phyloP scores from a whole-genome alignment of 1,140 invertebrate genomes.

The Pantala flavescens region DNA sequence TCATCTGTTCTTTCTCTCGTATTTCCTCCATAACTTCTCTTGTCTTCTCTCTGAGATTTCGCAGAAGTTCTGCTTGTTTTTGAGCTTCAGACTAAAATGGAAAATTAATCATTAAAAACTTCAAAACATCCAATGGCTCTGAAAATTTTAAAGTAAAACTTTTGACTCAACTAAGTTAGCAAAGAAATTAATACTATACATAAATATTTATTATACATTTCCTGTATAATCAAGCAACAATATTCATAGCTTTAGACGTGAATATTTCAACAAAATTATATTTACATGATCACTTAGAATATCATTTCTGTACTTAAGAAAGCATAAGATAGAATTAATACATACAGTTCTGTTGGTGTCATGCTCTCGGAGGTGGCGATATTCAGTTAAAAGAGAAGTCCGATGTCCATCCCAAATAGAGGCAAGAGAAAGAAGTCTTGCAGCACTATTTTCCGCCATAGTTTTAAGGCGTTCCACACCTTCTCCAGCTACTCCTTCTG shows the following conservation, averaged over 20 bases:
- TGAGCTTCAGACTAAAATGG: conserved; percentile 37
- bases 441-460: conserved; percentile 46
- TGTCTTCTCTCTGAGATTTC: conserved; percentile 36
- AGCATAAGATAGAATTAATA: conserved; percentile 19
- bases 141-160: no score
- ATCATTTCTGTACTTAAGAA: no score
- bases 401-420: conserved; percentile 60
- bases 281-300: no score
- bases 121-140: no score
- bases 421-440: conserved; percentile 48
- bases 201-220: no score
- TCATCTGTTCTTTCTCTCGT: conserved; percentile 38
- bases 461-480: conserved; percentile 52
- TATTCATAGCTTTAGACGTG: no score
- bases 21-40: conserved; percentile 41
- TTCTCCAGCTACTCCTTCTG: conserved; percentile 35
- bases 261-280: no score
- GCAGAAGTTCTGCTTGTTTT: conserved; percentile 38
- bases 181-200: no score
- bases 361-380: conserved; percentile 44
- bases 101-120: background rate
- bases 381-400: conserved; percentile 50
- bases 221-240: no score
- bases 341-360: conserved; percentile 47
- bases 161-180: no score